A percentile compares a stretch with the other conserved stretches of the same genome.
Conservation (phyloP, 2,113 vertebrate species). For the Nestor notabilis region DNA sequence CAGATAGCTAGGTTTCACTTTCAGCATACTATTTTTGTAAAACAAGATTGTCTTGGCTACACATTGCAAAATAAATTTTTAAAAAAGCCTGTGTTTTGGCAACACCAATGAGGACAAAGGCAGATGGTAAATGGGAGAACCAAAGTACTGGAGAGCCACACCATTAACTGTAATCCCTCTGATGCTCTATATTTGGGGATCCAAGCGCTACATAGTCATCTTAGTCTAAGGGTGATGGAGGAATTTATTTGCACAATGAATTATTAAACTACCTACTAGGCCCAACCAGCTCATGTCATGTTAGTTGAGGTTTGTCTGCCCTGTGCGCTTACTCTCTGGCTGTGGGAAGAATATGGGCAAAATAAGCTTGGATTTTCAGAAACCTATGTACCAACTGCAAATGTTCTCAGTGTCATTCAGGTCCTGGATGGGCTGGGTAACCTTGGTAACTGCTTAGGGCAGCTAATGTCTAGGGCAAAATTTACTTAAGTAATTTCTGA, state of each 20-base stretch:
- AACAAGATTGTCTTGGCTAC: neutral
- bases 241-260: neutral
- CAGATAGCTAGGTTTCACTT: neutral
- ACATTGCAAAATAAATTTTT: neutral
- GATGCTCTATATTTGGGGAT: neutral
- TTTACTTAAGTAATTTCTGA: neutral
- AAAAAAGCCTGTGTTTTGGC: neutral
- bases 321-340: rapidly evolving
- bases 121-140: neutral
- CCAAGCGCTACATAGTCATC: neutral
- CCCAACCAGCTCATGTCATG: rapidly evolving
- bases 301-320: neutral
- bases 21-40: neutral
- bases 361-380: neutral
- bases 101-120: neutral
- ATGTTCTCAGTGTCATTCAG: neutral
- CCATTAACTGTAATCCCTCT: neutral
- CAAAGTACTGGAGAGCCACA: neutral
- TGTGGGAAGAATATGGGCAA: neutral
- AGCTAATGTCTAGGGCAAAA: neutral
- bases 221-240: neutral
- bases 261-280: neutral
- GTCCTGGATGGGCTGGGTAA: neutral
- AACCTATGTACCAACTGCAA: neutral
- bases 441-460: neutral